phyloP scores from a whole-genome alignment of 2,797 vertebrate species.

The Pitangus sulphuratus region DNA sequence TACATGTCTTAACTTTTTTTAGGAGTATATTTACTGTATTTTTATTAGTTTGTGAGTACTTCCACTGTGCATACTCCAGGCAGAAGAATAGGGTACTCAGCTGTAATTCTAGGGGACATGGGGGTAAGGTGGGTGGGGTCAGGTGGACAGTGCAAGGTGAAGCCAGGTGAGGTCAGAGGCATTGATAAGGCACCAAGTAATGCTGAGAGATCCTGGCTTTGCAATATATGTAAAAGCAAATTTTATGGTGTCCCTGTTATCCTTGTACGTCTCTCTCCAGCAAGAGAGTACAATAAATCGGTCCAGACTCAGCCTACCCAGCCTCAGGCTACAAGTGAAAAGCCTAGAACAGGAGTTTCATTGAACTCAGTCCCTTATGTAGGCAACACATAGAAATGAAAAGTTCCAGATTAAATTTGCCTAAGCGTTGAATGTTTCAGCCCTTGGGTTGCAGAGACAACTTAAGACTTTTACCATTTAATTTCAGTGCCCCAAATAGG shows the following conservation, averaged over 20 bases:
- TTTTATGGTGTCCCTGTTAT: background rate
- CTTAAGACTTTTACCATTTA: background rate
- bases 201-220: background rate
- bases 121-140: rapidly evolving
- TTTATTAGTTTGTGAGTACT: background rate
- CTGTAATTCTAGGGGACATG: rapidly evolving
- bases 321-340: background rate
- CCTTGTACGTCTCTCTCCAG: background rate
- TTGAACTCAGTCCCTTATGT: background rate
- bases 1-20: background rate
- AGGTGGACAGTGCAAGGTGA: background rate
- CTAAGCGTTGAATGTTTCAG: background rate
- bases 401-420: background rate
- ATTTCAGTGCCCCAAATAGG: background rate
- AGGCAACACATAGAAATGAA: background rate
- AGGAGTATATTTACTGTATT: background rate
- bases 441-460: background rate
- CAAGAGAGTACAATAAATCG: background rate
- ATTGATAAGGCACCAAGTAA: background rate
- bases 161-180: background rate
- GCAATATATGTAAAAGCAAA: background rate
- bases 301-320: background rate
- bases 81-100: background rate
- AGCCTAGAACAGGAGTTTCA: background rate
- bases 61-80: background rate